phyloP scores from a whole-genome alignment of 2,888 invertebrate species.

The Campopleginae sp. region DNA sequence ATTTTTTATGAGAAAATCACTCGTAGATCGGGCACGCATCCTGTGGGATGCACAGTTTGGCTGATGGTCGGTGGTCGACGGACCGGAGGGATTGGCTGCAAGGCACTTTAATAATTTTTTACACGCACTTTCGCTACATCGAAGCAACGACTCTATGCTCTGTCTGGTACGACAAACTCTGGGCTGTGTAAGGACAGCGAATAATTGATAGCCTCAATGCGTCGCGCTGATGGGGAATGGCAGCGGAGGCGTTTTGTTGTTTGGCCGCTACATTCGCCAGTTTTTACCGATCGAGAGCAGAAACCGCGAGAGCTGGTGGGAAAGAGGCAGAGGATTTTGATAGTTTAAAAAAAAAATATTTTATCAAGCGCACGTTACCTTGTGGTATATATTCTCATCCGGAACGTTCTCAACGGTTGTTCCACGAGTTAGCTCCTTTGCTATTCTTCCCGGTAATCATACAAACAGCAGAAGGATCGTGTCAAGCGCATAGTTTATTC shows the following conservation, averaged over 20 bases:
- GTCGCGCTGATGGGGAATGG: slow-evolving; percentile 30
- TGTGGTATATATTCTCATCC: not conserved
- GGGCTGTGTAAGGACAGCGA: slow-evolving; percentile 70
- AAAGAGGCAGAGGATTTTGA: slow-evolving; percentile 66
- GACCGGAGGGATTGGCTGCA: not conserved
- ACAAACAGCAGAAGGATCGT: not conserved
- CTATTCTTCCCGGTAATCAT: not conserved
- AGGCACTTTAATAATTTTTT: slow-evolving; percentile 75
- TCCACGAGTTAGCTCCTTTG: not conserved
- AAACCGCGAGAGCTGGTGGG: not conserved
- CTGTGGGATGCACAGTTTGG: not conserved
- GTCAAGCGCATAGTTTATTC: not conserved
- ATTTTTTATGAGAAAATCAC: not conserved
- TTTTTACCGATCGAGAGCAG: not conserved
- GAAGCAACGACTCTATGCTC: slow-evolving; percentile 14
- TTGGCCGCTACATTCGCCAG: not conserved
- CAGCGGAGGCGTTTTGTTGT: not conserved
- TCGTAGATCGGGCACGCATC: not conserved
- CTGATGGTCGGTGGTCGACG: not conserved
- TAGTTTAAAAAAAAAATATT: slow-evolving; percentile 70
- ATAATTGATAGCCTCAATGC: slow-evolving; percentile 79
- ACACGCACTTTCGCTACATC: slow-evolving; percentile 44
- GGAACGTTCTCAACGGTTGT: slow-evolving; percentile 14
- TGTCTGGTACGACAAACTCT: slow-evolving; percentile 7
- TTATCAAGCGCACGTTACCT: slow-evolving; percentile 54